phyloP scores from a whole-genome alignment of 2,113 vertebrate species.

The Pionites leucogaster region DNA sequence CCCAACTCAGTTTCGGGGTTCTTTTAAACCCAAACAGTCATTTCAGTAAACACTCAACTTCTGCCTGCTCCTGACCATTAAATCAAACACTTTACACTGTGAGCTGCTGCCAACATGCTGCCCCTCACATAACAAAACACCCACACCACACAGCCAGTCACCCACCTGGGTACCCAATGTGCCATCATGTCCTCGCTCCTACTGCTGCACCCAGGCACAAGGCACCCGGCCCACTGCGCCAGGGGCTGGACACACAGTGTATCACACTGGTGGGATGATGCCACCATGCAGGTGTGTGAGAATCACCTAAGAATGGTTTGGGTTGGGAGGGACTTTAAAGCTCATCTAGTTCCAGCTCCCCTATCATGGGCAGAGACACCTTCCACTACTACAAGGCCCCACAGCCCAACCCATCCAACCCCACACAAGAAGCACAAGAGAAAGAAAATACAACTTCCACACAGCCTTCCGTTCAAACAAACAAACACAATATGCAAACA shows the following conservation, averaged over 20 bases:
- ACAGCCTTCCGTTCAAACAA: not conserved
- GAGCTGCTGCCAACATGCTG: not conserved
- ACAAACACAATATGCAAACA: not conserved
- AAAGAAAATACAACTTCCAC: not conserved
- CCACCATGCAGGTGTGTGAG: rapidly evolving
- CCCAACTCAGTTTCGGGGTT: rapidly evolving
- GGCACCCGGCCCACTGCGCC: rapidly evolving
- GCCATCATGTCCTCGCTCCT: rapidly evolving
- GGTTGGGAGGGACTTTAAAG: not conserved
- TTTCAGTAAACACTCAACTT: not conserved
- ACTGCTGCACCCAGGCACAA: rapidly evolving
- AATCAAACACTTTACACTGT: rapidly evolving
- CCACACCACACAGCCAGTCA: not conserved
- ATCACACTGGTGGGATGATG: rapidly evolving
- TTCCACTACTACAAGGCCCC: not conserved
- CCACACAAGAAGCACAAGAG: rapidly evolving
- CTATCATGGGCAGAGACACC: not conserved
- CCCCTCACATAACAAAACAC: not conserved
- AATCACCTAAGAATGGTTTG: not conserved
- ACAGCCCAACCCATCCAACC: not conserved
- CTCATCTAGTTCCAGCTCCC: not conserved
- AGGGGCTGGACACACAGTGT: rapidly evolving
- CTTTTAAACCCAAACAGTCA: not conserved
- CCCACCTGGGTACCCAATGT: rapidly evolving
- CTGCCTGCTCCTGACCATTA: not conserved